Evolutionary conservation across 2,113 vertebrate genomes (phyloP), one percentile per base, ranked within the genome.

Genomic region (Eptatretus burgeri): DNA sequence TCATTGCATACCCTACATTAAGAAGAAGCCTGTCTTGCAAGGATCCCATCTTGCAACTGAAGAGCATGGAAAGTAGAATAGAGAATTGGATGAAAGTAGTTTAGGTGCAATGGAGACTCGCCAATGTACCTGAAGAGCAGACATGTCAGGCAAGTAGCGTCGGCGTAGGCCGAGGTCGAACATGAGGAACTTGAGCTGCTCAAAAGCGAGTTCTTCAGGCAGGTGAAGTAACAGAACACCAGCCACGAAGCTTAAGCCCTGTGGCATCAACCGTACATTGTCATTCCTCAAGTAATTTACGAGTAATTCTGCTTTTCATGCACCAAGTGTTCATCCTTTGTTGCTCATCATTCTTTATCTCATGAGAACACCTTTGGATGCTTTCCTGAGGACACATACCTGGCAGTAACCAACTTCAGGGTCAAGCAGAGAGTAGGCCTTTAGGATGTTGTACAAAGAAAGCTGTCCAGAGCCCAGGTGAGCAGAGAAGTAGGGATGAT

Each of bases 341-440:
- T 41, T 41, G 27, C 7, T 41, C 27, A 41, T 41, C 27, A 41
- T 41, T 41, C 27, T 41, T 41, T 7, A 41, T 5, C 3, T 7
- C 27, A 41, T 41, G 27, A 41, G 27, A 41, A 41, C 27, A 41
- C 27, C 27, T 41, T 41, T 41, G 27, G 27, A 41, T 41, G 27
- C 27, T 41, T 41, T 41, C 27, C 27, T 7, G 27, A 41, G 27
- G 27, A 41, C 27, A 41, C 27, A 41, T 41, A 41, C 27, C 27
- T 98, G 91, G 70, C 89, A 98, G 73, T 98, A 98, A 68, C 89
- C 91, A 56, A 95, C 89, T 77, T 98, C 91, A 67, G 82, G 83
- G 77, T 96, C 89, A 79, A 98, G 76, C 76, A 96, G 75, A 69
- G 91, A 98, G 65, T 98, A 98, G 1, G 91, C 91, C 74, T 98